Evolutionary conservation across 2,888 invertebrate species (phyloP).

Genomic region (Cephus nigrinus): DNA sequence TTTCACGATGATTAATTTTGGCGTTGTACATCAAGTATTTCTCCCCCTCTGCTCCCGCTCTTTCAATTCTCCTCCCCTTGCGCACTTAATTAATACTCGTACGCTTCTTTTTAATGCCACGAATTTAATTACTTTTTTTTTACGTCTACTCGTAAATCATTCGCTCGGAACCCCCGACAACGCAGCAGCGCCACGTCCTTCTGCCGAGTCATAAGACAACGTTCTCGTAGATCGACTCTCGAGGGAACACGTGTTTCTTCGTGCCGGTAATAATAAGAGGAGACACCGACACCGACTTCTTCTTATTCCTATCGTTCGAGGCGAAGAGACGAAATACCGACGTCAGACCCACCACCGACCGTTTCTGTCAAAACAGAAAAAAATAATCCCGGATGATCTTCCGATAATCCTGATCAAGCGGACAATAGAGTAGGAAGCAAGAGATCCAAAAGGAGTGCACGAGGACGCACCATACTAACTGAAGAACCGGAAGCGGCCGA

Average conservation of each 20-base stretch:
- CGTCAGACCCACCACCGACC: conserved; percentile 16
- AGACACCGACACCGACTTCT: background rate
- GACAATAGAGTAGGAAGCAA: background rate
- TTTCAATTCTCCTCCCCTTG: background rate
- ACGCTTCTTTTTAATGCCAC: conserved; percentile 41
- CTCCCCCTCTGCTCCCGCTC: conserved; percentile 8
- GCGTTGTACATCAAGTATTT: conserved; percentile 26
- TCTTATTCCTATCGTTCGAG: background rate
- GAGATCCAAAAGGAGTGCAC: background rate
- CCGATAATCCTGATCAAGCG: conserved; percentile 33
- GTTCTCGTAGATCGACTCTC: conserved; percentile 23
- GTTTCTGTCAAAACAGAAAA: conserved; percentile 47
- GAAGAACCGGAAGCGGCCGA: background rate
- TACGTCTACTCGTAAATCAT: conserved; percentile 62
- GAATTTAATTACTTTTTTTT: conserved; percentile 63
- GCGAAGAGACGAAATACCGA: background rate
- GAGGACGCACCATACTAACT: background rate
- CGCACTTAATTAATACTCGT: conserved; percentile 57
- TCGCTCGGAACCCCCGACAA: conserved; percentile 26
- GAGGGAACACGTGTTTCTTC: background rate
- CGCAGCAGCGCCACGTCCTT: conserved; percentile 35
- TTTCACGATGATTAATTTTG: conserved; percentile 52
- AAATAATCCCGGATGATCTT: conserved; percentile 55
- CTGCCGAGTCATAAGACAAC: conserved; percentile 57
- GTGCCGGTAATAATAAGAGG: background rate